Conservation (phyloP, 2,113 vertebrate species). For the Cyanocitta stelleri region DNA sequence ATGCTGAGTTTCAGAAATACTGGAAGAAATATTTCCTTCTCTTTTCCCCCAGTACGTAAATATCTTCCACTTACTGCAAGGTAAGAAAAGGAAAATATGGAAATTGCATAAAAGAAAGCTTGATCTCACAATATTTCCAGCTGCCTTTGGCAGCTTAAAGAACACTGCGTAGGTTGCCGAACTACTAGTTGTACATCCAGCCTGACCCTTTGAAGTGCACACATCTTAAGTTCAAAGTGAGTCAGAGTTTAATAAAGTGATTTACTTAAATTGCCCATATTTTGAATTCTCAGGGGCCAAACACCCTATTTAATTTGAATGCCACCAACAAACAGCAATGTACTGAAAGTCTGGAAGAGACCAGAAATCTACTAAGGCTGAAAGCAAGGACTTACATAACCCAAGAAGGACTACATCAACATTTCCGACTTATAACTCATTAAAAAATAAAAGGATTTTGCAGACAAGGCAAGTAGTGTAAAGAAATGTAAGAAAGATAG, state of each 20-base stretch:
- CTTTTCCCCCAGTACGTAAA: not conserved
- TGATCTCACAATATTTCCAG: not conserved
- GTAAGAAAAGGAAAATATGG: not conserved
- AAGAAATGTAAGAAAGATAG: not conserved
- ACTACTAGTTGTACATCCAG: not conserved
- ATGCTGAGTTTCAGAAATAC: not conserved
- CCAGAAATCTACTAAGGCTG: not conserved
- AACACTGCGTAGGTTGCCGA: not conserved
- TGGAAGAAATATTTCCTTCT: not conserved
- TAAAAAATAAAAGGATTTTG: not conserved
- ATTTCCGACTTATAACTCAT: not conserved
- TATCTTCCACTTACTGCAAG: not conserved
- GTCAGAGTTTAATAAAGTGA: not conserved
- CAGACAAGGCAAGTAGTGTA: not conserved
- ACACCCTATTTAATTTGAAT: not conserved
- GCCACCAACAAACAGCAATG: not conserved
- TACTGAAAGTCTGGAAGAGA: not conserved
- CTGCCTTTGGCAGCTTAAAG: conserved; percentile 10
- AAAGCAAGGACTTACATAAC: not conserved
- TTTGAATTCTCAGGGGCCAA: conserved; percentile 28
- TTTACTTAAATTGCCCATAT: conserved; percentile 3
- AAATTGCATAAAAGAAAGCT: not conserved
- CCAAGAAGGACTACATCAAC: not conserved
- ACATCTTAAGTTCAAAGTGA: not conserved
- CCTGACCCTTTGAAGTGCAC: conserved; percentile 6